Evolutionary conservation across 2,113 vertebrate genomes (phyloP), one percentile per base, ranked within the genome.

Genomic region (Guaruba guarouba): DNA sequence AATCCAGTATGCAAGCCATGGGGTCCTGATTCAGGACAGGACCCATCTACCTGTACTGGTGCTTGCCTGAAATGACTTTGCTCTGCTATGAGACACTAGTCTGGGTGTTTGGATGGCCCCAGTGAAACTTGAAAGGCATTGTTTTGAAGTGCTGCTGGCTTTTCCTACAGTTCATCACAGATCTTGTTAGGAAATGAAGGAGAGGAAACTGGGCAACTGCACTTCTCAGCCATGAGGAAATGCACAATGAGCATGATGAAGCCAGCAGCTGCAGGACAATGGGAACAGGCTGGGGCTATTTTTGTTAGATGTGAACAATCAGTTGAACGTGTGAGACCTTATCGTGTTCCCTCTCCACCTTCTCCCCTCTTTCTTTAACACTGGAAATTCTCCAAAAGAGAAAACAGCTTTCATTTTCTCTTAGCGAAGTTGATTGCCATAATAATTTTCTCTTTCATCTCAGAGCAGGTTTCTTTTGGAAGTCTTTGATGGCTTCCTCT

Each of bases 231-330:
- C 95, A 55, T 7, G 18, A 97, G 97, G 97, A 97, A 97, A 95
- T 14, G 15, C 95, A 96, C 97, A 95, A 76, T 84, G 43, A 93
- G 68, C 20, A 17, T 74, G 86, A 69, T 84, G 93, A 92, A 96
- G 95, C 94, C 97, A 96, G 54, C 95, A 95, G 97, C 97, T 96
- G 97, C 88, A 96, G 92, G 96, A 98, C 97, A 98, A 98, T 98
- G 96, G 95, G 78, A 92, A 76, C 92, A 54, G 23, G 31, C 88
- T 35, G 35, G 73, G 66, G 93, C 97, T 98, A 98, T 97, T 98
- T 98, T 98, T 96, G 96, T 97, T 96, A 97, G 93, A 84, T 90
- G 96, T 93, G 95, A 95, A 96, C 95, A 97, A 97, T 97, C 92
- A 93, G 39, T 73, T 63, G 61, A 95, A 96, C 51, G 43, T 95